Conservation (phyloP, 2,113 vertebrate genomes). For the Lycocorax pyrrhopterus region DNA sequence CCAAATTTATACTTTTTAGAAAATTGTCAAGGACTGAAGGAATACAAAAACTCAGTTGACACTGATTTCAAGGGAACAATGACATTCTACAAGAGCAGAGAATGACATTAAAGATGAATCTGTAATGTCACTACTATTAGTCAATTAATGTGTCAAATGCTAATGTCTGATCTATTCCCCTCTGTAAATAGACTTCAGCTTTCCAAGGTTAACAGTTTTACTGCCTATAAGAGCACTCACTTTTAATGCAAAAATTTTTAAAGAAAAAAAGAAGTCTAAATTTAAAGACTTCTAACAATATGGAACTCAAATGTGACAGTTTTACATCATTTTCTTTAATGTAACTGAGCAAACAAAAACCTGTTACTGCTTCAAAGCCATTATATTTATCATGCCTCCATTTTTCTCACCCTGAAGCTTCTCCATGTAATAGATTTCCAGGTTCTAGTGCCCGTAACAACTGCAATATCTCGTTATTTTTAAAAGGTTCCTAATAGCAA, state of each 20-base stretch:
- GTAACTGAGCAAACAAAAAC: background rate
- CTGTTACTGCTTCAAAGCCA: background rate
- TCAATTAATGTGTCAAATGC: conserved; percentile 2
- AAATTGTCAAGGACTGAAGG: background rate
- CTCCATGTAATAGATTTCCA: background rate
- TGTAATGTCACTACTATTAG: background rate
- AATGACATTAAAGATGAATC: background rate
- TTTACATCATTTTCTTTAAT: background rate
- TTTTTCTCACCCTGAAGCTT: background rate
- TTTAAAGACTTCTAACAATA: background rate
- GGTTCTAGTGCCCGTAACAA: background rate
- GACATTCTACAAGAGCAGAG: background rate
- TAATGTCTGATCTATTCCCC: background rate
- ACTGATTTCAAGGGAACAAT: background rate
- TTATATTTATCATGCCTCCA: background rate
- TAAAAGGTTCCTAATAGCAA: background rate
- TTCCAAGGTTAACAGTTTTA: background rate
- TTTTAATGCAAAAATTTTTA: background rate
- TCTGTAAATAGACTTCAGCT: background rate
- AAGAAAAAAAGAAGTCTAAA: background rate
- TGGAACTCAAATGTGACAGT: background rate
- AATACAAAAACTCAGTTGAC: background rate
- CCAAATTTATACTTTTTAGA: background rate
- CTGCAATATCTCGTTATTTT: background rate
- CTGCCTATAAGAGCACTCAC: background rate